Evolutionary conservation across 2,113 vertebrate genomes (phyloP).

Genomic region (Micronisus gabar): DNA sequence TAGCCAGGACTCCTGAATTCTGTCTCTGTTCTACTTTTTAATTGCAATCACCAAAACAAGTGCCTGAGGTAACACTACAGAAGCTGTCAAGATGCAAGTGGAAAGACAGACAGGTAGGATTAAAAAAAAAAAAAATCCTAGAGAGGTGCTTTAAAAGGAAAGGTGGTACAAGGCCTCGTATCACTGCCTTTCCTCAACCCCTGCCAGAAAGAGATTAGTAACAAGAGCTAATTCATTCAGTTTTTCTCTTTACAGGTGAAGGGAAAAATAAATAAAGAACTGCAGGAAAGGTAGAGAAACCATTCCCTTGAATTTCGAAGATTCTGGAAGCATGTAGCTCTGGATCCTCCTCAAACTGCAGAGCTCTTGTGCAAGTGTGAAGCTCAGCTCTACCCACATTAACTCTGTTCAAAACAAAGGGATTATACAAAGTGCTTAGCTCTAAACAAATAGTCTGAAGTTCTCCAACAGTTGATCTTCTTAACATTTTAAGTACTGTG

Average conservation of each 20-base stretch:
- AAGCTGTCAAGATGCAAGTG: not conserved
- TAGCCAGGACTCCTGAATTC: not conserved
- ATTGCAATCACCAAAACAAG: not conserved
- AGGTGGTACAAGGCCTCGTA: not conserved
- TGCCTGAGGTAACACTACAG: not conserved
- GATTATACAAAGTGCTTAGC: slow-evolving; percentile 5
- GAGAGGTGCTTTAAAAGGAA: not conserved
- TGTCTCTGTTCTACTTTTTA: not conserved
- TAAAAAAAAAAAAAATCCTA: not conserved
- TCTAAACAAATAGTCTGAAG: not conserved
- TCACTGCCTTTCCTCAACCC: not conserved
- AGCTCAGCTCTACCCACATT: not conserved
- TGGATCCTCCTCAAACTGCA: not conserved
- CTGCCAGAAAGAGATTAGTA: not conserved
- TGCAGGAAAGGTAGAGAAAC: not conserved
- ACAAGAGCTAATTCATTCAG: not conserved
- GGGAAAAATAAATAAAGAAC: not conserved
- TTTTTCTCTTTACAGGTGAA: not conserved
- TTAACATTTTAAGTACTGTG: not conserved
- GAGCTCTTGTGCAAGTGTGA: not conserved
- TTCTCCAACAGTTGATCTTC: not conserved
- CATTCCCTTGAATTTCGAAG: not conserved
- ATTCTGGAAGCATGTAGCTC: not conserved
- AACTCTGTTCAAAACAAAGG: not conserved
- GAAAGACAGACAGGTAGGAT: not conserved